Percentiles rank a stretch among this genome's conserved stretches.
These are phyloP conservation scores for Lasaia peninsularis DNA, from an alignment of 1,140 invertebrate genomes.

Conservation along the genomic window DNA sequence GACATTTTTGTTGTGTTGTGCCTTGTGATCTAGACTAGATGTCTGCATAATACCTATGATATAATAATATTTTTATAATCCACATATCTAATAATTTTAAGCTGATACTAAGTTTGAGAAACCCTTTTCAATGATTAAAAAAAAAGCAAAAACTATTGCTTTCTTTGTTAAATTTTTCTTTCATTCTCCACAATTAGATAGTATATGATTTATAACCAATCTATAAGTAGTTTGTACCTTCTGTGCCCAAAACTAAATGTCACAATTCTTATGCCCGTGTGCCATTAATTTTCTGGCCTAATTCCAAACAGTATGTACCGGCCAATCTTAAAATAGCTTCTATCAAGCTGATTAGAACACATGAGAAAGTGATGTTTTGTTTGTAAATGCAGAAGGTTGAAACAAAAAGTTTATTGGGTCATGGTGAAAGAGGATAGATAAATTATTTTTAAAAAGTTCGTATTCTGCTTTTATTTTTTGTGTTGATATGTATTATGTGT, in stretches of 20 bases:
- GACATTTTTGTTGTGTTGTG: too few relatives aligned
- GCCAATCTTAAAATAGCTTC: constrained; percentile 2
- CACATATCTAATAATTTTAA: too few relatives aligned
- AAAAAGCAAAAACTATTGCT: too few relatives aligned
- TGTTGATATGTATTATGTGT: too few relatives aligned
- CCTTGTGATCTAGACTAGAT: too few relatives aligned
- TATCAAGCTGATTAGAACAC: constrained; percentile 11
- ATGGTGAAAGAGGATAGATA: neutral
- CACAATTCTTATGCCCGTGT: constrained; percentile 17
- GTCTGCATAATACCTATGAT: too few relatives aligned
- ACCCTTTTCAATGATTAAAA: too few relatives aligned
- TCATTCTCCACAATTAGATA: neutral
- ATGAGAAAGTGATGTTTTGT: constrained; percentile 10
- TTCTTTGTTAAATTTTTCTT: too few relatives aligned
- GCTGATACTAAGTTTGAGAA: too few relatives aligned
- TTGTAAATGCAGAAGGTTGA: constrained; percentile 1
- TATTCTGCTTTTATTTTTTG: too few relatives aligned
- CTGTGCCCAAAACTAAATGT: constrained; percentile 19
- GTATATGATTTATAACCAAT: neutral
- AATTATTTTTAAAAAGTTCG: constrained; percentile 1
- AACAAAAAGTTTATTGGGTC: constrained; percentile 10
- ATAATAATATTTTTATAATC: too few relatives aligned
- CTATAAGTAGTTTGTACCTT: neutral
- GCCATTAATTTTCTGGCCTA: constrained; percentile 13
- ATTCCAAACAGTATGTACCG: constrained; percentile 1